Percentiles rank a stretch among this genome's conserved stretches.
phyloP scores from a whole-genome alignment of 30 jellyfish, hydroid and myxozoan species.

The Turritopsis rubra region DNA sequence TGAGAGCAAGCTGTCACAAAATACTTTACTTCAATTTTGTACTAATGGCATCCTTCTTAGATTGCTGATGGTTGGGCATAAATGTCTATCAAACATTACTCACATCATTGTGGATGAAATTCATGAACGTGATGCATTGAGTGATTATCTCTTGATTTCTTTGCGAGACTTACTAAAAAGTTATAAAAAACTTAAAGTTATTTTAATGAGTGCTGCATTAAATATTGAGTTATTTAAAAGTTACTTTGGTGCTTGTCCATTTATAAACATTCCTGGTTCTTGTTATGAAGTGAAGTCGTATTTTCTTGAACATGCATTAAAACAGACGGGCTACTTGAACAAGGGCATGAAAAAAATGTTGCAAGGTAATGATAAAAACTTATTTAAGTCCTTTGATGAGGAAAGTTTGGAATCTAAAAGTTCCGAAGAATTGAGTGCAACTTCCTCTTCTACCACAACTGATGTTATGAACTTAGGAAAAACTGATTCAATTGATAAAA shows the following conservation, averaged over 20 bases:
- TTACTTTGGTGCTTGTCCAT: constrained; percentile 65
- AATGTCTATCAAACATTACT: constrained; percentile 42
- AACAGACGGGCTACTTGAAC: constrained; percentile 45
- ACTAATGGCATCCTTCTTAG: constrained; percentile 66
- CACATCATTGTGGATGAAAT: constrained; percentile 75
- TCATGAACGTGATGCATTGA: constrained; percentile 55
- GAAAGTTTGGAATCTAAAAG: neutral
- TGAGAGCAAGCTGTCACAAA: constrained; percentile 58
- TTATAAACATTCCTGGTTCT: constrained; percentile 42
- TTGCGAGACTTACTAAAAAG: constrained; percentile 54
- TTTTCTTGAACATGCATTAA: constrained; percentile 54
- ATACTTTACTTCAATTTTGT: constrained; percentile 50
- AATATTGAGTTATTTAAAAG: constrained; percentile 40
- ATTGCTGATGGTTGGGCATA: constrained; percentile 65
- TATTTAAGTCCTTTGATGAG: neutral
- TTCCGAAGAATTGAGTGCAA: neutral
- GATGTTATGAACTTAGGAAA: neutral
- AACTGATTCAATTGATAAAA: neutral
- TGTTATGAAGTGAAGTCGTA: constrained; percentile 49
- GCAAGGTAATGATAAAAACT: constrained; percentile 3
- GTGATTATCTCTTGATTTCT: constrained; percentile 57
- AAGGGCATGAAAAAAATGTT: constrained; percentile 41
- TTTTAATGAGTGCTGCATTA: constrained; percentile 69
- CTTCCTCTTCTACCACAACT: neutral
- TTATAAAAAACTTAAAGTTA: constrained; percentile 46